Conservation (phyloP, 2,888 invertebrate genomes). For the Trachelus iudaicus region DNA sequence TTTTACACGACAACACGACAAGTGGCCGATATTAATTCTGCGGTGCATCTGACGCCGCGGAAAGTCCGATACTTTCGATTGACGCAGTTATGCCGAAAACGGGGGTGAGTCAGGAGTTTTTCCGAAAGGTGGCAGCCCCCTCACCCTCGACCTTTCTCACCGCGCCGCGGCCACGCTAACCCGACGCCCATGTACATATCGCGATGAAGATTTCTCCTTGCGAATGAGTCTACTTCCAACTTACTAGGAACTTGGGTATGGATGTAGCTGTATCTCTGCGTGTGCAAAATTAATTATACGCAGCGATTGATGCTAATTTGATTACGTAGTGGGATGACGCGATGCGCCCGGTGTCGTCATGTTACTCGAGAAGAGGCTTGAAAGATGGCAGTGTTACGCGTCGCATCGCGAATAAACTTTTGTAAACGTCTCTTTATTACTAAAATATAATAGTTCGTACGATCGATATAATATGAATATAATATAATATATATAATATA, state of each 20-base stretch:
- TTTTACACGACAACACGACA: constrained; percentile 30
- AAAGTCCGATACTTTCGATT: constrained; percentile 5
- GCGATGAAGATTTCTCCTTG: neutral
- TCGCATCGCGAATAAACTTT: neutral
- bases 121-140: neutral
- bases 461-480: constrained; percentile 22
- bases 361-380: neutral
- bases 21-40: neutral
- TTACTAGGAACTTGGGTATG: neutral
- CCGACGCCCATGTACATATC: neutral
- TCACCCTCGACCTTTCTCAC: neutral
- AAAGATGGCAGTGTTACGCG: neutral
- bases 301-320: neutral
- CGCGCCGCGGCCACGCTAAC: neutral
- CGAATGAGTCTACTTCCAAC: neutral
- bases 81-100: neutral
- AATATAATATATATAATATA: constrained; percentile 9
- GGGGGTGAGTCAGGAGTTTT: neutral
- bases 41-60: constrained; percentile 2
- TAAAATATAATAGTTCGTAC: constrained; percentile 29
- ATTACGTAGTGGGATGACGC: neutral
- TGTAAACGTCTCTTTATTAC: constrained; percentile 29
- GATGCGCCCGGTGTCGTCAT: neutral
- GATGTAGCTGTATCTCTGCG: neutral
- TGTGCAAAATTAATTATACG: neutral